These are phyloP conservation scores for Euproctis similis DNA, from an alignment of 2,888 invertebrate genomes.

Conservation along the genomic window DNA sequence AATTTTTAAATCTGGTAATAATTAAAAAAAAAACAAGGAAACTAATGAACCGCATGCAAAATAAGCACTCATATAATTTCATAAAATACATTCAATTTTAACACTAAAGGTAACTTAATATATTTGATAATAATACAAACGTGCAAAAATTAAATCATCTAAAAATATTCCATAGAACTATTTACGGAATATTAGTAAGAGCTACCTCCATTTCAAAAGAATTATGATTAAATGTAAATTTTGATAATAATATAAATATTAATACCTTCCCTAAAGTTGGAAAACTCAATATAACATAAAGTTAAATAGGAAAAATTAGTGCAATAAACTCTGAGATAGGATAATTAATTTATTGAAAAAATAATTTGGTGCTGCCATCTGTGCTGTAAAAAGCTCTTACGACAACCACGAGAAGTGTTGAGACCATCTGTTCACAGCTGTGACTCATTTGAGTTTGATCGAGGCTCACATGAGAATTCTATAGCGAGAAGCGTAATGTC, in stretches of 20 bases:
- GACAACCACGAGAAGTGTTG: constrained; percentile 1
- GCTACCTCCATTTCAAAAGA: no score
- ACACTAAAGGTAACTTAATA: constrained; percentile 34
- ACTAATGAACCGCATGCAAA: constrained; percentile 13
- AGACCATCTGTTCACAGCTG: not conserved
- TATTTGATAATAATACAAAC: no score
- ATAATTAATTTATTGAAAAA: no score
- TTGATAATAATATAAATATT: no score
- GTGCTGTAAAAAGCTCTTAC: not conserved
- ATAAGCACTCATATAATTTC: constrained; percentile 3
- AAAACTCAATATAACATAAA: no score
- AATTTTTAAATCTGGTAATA: constrained; percentile 11
- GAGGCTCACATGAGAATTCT: not conserved
- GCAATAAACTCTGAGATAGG: no score
- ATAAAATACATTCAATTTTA: constrained; percentile 10
- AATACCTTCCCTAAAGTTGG: no score
- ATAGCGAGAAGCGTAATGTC: not conserved
- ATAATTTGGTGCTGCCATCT: constrained; percentile 5
- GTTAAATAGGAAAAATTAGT: no score
- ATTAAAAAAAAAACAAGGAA: no score
- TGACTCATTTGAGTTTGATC: not conserved
- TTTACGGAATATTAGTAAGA: no score
- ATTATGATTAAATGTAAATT: no score
- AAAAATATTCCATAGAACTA: no score
- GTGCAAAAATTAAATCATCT: constrained; percentile 24